Conservation (phyloP, 2,113 vertebrate genomes). For the Myotis brandtii region DNA sequence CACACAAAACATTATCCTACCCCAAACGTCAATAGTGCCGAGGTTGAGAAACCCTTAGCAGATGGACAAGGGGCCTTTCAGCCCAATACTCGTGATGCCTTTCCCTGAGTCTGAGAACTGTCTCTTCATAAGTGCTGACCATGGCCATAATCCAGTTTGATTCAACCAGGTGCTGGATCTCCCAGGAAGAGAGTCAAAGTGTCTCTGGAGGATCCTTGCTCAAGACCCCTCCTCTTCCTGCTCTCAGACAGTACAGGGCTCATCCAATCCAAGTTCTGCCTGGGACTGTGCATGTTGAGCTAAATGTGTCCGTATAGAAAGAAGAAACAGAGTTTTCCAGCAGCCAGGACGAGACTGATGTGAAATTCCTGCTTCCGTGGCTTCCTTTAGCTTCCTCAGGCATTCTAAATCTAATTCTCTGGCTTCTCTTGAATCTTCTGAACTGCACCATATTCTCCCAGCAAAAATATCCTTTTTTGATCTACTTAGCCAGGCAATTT, state of each 20-base stretch:
- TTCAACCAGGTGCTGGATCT: neutral
- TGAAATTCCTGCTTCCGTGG: neutral
- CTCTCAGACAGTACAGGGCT: neutral
- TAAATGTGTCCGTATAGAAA: neutral
- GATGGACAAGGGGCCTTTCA: neutral
- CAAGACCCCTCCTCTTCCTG: neutral
- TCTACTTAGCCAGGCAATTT: neutral
- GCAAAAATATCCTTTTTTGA: neutral
- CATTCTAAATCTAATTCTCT: neutral
- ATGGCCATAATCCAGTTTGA: neutral
- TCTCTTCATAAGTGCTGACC: neutral
- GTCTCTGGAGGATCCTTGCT: neutral
- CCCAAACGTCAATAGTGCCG: neutral
- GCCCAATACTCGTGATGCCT: neutral
- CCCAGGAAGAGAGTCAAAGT: neutral
- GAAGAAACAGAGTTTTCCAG: neutral
- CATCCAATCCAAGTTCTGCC: neutral
- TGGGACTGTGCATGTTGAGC: neutral
- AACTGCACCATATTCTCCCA: neutral
- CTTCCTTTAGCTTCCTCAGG: neutral
- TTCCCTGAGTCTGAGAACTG: neutral
- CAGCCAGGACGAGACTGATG: neutral
- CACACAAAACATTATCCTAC: neutral
- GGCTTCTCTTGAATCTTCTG: neutral
- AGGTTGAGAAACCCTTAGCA: neutral